Evolutionary conservation across 2,888 invertebrate genomes (phyloP).

Genomic region (Lycaena phlaeas): DNA sequence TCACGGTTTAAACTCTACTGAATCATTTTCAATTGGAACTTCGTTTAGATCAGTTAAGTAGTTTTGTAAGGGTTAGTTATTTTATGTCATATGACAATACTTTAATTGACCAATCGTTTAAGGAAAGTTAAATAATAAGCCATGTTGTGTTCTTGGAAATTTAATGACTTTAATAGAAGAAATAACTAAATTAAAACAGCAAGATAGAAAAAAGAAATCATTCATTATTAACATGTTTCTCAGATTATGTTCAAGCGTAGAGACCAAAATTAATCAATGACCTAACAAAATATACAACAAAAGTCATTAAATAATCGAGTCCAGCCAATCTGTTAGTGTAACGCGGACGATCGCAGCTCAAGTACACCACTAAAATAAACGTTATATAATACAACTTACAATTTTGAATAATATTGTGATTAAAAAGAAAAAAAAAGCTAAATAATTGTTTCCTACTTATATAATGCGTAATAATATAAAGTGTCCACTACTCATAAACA

Average conservation of each 20-base stretch:
- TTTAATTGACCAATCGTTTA: neutral
- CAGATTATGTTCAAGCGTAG: constrained; percentile 63
- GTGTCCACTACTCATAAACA: constrained; percentile 71
- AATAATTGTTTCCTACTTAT: constrained; percentile 73
- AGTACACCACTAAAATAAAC: constrained; percentile 62
- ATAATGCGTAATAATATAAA: constrained; percentile 72
- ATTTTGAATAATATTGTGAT: constrained; percentile 72
- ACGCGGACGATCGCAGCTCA: constrained; percentile 50
- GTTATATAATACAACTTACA: constrained; percentile 69
- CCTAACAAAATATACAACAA: constrained; percentile 75
- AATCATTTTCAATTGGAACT: too few relatives aligned
- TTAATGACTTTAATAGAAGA: constrained; percentile 74
- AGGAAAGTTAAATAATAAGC: constrained; percentile 19
- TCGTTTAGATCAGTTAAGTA: too few relatives aligned
- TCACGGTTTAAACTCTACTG: too few relatives aligned
- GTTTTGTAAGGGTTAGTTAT: too few relatives aligned
- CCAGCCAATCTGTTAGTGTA: constrained; percentile 59
- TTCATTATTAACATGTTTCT: constrained; percentile 64
- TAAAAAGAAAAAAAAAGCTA: constrained; percentile 65
- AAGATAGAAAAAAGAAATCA: constrained; percentile 61
- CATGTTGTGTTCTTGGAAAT: constrained; percentile 57
- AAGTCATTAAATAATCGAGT: constrained; percentile 72
- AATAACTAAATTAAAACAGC: constrained; percentile 73
- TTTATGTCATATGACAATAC: too few relatives aligned
- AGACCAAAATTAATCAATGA: constrained; percentile 72